Evolutionary conservation across 1,140 invertebrate genomes (phyloP).

Genomic region (Forficula auricularia): DNA sequence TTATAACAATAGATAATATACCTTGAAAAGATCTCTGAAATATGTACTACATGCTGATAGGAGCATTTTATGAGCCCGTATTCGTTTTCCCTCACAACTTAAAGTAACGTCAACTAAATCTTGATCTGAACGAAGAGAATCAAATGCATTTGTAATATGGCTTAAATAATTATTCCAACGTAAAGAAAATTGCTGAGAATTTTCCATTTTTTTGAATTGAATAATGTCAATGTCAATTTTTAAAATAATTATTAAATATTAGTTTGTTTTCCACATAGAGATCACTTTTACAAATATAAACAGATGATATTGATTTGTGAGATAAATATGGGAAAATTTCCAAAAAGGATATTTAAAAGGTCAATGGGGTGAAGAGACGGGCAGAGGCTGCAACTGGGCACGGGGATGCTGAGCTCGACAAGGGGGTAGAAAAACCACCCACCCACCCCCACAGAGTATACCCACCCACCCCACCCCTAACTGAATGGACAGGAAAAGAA

Average conservation of each 20-base stretch:
- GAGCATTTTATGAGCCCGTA: conserved; percentile 71
- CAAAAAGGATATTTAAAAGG: no score
- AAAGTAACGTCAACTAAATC: conserved; percentile 72
- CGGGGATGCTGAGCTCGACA: no score
- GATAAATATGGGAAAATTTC: no score
- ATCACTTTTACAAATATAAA: no score
- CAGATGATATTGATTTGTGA: no score
- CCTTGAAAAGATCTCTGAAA: conserved; percentile 63
- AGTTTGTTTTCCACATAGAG: no score
- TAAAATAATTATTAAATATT: neutral
- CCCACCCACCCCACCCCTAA: no score
- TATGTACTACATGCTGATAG: conserved; percentile 66
- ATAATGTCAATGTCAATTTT: neutral
- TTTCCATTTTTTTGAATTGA: conserved; percentile 27
- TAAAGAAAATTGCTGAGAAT: conserved; percentile 49
- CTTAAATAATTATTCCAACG: conserved; percentile 60
- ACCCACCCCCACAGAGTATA: no score
- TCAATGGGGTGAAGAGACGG: no score
- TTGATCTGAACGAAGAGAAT: conserved; percentile 53
- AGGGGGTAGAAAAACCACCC: no score
- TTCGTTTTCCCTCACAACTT: conserved; percentile 62
- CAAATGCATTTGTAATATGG: conserved; percentile 57
- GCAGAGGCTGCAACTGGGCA: no score
- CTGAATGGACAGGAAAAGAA: no score
- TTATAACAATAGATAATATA: conserved; percentile 12